Evolutionary conservation across 2,113 vertebrate genomes (phyloP), one percentile per base, ranked within the genome.

Genomic region (Nothobranchius furzeri): DNA sequence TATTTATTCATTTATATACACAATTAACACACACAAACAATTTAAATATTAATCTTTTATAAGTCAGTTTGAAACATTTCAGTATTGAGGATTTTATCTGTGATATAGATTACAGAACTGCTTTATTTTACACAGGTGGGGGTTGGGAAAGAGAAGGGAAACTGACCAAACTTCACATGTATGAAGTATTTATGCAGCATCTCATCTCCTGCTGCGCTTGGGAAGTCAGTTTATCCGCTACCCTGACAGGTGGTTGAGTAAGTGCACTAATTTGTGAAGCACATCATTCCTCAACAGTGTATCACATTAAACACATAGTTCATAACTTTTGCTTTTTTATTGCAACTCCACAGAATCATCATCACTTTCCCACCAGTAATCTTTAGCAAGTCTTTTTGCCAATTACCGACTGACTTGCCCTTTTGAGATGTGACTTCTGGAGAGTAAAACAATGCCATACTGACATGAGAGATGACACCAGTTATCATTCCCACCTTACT

Each of bases 331-430:
- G 37, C 0, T n/a, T 79, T 51, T 20, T 12, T 14, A 43, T 56
- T 61, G 60, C 25, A 59, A 24, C 43, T 46, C 13, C n/a, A 20
- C 14, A 3, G 45, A 25, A 51, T 70, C 6, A 47, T 64, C 68
- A 84, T 80, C 70, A 53, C 24, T 67, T 11, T 51, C 36, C 15
- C 46, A 75, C 13, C 42, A 64, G 15, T 46, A 70, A 42, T 56
- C 36, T 43, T 24, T 17, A 9, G 13, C 17, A 66, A 70, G 64
- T 24, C 50, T n/a, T 43, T 51, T n/a, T 60, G 49, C 69, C 59
- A 73, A 55, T 77, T 72, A 60, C 15, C 11, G 7, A 51, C 43
- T 50, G 52, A 66, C 25, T 60, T 70, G 71, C 3, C 2, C 24
- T 48, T 50, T n/a, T 46, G 65, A 65, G 45, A 20, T 13, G 9